Evolutionary conservation across 2,888 invertebrate species (phyloP), one percentile per base, ranked within the genome.

Genomic region (Amiota mariae): DNA sequence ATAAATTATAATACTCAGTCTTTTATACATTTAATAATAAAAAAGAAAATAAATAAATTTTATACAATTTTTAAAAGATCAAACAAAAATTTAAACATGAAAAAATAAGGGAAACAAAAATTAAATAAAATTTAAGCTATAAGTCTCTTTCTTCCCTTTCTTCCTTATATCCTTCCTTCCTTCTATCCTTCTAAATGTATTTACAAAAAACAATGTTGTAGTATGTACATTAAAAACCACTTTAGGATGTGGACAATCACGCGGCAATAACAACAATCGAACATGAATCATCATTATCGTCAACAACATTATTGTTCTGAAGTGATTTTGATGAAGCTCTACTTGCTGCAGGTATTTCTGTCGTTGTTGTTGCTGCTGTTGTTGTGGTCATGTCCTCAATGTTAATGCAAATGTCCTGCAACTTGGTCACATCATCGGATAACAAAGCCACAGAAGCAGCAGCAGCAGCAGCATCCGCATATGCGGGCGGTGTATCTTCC

Each of bases 181-280:
- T 36, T 36, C 36, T 36, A 36, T 24, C 3, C 24, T 24, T 24
- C 20, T 15, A 54, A 59, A 51, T n/a, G 24, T 49, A 68, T 68
- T 20, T 54, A 68, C 67, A 68, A 68, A 68, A 68, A 54, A 54
- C 54, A 54, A 54, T 54, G 54, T 54, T 12, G 54, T 13, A 54
- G 54, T 13, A 54, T 15, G 12, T 15, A 54, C 59, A 15, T 15
- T 11, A 59, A 18, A 59, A 20, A 20, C 15, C 59, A 11, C 59
- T 15, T 59, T 59, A 59, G 20, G 18, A 75, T 73, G 73, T 72
- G 77, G 86, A 82, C 82, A 85, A 87, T 85, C 85, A 85, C 87
- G 85, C 82, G 77, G 80, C 80, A 80, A 83, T 80, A 78, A 87
- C 85, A 76, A 81, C 87, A 75, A 83, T 81, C 78, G 85, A 80